Percentiles rank a stretch among this genome's conserved stretches.
phyloP scores from a whole-genome alignment of 2,797 vertebrate species.

The Bovichtus variegatus region DNA sequence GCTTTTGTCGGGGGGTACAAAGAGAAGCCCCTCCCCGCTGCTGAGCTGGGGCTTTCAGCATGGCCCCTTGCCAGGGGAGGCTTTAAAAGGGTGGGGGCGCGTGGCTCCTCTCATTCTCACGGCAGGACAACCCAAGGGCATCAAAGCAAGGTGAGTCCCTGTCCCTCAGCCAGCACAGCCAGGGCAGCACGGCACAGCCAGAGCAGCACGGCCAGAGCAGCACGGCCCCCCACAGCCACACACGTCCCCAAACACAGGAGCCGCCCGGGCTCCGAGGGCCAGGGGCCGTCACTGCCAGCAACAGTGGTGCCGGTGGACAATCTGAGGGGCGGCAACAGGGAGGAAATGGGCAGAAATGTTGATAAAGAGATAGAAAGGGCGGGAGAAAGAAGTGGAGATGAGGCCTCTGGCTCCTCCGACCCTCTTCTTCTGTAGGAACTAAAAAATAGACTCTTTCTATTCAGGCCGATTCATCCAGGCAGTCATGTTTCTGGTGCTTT shows the following conservation, averaged over 20 bases:
- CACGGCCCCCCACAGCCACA: too few species aligned
- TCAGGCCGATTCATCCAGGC: conserved; percentile 24
- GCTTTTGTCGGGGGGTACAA: conserved; percentile 80
- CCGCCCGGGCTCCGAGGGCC: neutral
- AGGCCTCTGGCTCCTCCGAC: conserved; percentile 16
- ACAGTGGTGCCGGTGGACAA: too few species aligned
- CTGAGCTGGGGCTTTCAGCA: conserved; percentile 89
- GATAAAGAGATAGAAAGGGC: conserved; percentile 33
- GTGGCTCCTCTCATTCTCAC: conserved; percentile 83
- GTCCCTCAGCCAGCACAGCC: conserved; percentile 56
- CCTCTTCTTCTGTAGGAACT: conserved; percentile 10
- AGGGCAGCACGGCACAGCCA: too few species aligned
- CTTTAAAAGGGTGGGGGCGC: conserved; percentile 91
- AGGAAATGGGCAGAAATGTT: conserved; percentile 37
- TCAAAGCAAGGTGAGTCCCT: conserved; percentile 86
- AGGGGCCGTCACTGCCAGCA: too few species aligned
- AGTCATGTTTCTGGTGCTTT: neutral
- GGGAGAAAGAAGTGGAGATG: conserved; percentile 2
- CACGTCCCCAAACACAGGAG: conserved; percentile 10
- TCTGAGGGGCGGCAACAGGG: neutral
- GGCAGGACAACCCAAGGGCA: conserved; percentile 83
- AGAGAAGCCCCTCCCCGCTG: conserved; percentile 82
- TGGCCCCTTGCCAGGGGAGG: conserved; percentile 88
- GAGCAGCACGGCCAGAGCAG: too few species aligned
- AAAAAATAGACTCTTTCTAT: conserved; percentile 27